Base-by-base conservation (phyloP, 2,797 vertebrate genomes). In the Acanthornis magna region DNA sequence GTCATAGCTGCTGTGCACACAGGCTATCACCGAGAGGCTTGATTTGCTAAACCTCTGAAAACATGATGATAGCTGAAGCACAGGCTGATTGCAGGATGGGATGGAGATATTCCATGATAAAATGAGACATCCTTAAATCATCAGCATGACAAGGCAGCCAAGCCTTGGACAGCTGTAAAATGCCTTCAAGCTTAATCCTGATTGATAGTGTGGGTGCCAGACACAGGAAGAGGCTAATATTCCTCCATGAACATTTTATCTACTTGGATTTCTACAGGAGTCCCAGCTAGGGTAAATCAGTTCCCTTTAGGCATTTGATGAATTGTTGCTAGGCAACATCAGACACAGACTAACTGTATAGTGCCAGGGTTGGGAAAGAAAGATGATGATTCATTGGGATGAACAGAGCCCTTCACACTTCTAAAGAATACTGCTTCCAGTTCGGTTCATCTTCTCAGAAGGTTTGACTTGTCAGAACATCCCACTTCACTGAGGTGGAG, bases 321-420 rank as follows among this genome's bases (percentile, higher is more conserved):
- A 95, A 93, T 86, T 79, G 88, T 85, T 91, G 76, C 62, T 84
- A 91, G 43, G 90, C 79, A 86, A 93, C 66, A 84, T 55, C 88
- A 95, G 66, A 90, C 58, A 80, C 40, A 86, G 83, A 88, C 60
- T 81, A 91, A 83, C 79, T 75, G 79, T 72, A 78, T 12, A 90
- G 88, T 68, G 62, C 76, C 78, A 58, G 45, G 65, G 65, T 10
- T 84, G 77, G 48, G 48, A 68, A 94, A 89, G 63, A 87, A 91
- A 85, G 81, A 90, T 74, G 84, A 89, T 86, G 91, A 93, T 76
- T 96, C 93, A 94, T 1, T 40, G 55, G 87, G 77, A 95, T 53
- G 73, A 91, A 95, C 18, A 4, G 73, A 95, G 84, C 71, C 67
- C 61, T 95, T 89, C 88, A 89, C 78, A 68, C 86, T 82, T 85